These are phyloP conservation scores for Archivesica marissinica DNA, from an alignment of 1,140 invertebrate genomes.

Conservation along the genomic window DNA sequence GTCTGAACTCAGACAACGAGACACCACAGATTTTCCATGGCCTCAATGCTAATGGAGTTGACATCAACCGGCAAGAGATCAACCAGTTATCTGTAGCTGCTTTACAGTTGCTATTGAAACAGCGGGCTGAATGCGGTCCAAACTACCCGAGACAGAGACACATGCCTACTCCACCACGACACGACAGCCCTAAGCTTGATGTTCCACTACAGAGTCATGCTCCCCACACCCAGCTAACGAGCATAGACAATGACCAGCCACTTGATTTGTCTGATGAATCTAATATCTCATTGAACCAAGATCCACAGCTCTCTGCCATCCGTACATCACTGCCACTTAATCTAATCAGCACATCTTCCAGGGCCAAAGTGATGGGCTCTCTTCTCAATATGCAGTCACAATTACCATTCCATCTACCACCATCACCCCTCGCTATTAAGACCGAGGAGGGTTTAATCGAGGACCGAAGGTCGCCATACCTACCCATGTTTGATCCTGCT, in stretches of 20 bases:
- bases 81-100: conserved; percentile 73
- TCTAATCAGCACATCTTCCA: conserved; percentile 58
- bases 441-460: conserved; percentile 52
- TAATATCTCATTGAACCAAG: conserved; percentile 48
- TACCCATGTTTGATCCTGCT: conserved; percentile 51
- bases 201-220: conserved; percentile 35
- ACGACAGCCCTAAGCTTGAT: conserved; percentile 57
- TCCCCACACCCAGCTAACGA: conserved; percentile 12
- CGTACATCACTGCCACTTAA: conserved; percentile 56
- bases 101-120: conserved; percentile 77
- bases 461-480: conserved; percentile 51
- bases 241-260: conserved; percentile 46
- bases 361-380: conserved; percentile 47
- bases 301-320: conserved; percentile 44
- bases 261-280: conserved; percentile 62
- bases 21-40: conserved; percentile 60
- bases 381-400: conserved; percentile 60
- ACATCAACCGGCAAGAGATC: conserved; percentile 56
- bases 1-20: conserved; percentile 80
- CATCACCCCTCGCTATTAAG: conserved; percentile 56
- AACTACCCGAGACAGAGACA: conserved; percentile 50
- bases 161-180: conserved; percentile 48
- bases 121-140: conserved; percentile 71
- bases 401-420: conserved; percentile 58
- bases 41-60: conserved; percentile 54